Percentiles rank a stretch among this genome's conserved stretches.
Conservation (phyloP, 37 sponge, comb jelly and placozoan species). For the Hormiphora californensis region DNA sequence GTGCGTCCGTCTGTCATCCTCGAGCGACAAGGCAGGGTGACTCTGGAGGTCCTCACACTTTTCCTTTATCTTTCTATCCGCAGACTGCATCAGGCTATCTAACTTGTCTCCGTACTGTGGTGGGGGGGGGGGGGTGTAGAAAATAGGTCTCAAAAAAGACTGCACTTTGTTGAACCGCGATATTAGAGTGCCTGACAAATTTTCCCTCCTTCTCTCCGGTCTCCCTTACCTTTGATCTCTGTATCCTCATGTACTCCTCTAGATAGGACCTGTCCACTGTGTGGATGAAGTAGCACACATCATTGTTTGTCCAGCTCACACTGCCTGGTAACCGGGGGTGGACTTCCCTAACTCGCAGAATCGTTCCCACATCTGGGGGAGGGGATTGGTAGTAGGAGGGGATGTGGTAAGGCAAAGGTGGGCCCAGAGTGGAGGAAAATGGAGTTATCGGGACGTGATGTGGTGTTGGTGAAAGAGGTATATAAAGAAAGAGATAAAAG, state of each 20-base stretch:
- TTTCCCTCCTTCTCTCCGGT: background rate
- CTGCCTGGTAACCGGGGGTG: conserved; percentile 69
- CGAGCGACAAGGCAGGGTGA: conserved; percentile 37
- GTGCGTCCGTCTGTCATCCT: conserved; percentile 4
- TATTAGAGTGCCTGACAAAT: too few relatives aligned
- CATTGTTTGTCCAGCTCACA: conserved; percentile 95
- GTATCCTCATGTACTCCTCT: conserved; percentile 45
- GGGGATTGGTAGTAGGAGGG: background rate
- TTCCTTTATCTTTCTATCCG: conserved; percentile 48
- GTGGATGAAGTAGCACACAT: conserved; percentile 90
- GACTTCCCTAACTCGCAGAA: conserved; percentile 75
- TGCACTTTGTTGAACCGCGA: too few relatives aligned
- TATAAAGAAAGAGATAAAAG: too few relatives aligned
- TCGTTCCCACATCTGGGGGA: conserved; percentile 79
- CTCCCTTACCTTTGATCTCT: conserved; percentile 25
- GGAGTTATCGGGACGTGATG: background rate
- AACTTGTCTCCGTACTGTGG: conserved; percentile 44
- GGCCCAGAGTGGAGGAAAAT: background rate
- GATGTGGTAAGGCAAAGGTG: too few relatives aligned
- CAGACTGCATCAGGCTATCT: conserved; percentile 45
- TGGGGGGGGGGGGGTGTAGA: background rate
- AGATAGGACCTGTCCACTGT: conserved; percentile 70
- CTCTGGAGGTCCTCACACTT: conserved; percentile 5
- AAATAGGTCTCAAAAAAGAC: background rate
- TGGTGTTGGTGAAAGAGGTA: too few relatives aligned